A percentile compares a stretch with the other conserved stretches of the same genome.
Evolutionary conservation across 1,140 invertebrate species (phyloP).

Genomic region (Papilio machaon): DNA sequence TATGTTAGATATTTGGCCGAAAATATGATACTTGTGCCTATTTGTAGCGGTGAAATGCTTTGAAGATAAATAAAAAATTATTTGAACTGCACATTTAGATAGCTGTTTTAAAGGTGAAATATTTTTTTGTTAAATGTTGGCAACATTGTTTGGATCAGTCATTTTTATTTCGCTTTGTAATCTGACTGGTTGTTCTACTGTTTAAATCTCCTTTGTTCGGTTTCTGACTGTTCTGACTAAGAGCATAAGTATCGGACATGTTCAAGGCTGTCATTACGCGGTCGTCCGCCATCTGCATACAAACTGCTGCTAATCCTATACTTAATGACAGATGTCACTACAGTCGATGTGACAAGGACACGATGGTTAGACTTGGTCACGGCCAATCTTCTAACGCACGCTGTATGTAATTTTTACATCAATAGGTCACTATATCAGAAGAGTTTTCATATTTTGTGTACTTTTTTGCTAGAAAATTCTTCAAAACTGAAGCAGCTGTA

Average conservation of each 20-base stretch:
- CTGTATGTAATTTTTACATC: not conserved
- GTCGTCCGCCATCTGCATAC: slow-evolving; percentile 45
- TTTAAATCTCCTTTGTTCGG: not conserved
- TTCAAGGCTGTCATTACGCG: slow-evolving; percentile 41
- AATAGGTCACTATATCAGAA: not conserved
- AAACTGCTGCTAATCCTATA: slow-evolving; percentile 44
- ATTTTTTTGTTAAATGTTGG: too few species aligned
- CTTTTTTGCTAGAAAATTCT: too few species aligned
- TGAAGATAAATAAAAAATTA: not conserved
- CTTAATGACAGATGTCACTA: slow-evolving; percentile 40
- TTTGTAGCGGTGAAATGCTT: not conserved
- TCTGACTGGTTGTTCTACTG: not conserved
- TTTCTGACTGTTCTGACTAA: not conserved
- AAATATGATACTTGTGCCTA: not conserved
- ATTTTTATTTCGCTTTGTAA: too few species aligned
- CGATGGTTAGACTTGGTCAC: not conserved
- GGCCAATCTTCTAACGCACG: not conserved
- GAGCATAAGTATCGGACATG: not conserved
- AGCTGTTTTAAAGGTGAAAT: too few species aligned
- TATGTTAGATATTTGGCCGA: not conserved
- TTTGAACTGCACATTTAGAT: too few species aligned
- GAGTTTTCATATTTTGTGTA: too few species aligned
- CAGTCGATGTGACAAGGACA: not conserved
- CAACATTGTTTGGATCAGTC: too few species aligned
- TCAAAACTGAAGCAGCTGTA: too few species aligned